Conservation (phyloP, 2,888 invertebrate species). For the Tipula helvola region DNA sequence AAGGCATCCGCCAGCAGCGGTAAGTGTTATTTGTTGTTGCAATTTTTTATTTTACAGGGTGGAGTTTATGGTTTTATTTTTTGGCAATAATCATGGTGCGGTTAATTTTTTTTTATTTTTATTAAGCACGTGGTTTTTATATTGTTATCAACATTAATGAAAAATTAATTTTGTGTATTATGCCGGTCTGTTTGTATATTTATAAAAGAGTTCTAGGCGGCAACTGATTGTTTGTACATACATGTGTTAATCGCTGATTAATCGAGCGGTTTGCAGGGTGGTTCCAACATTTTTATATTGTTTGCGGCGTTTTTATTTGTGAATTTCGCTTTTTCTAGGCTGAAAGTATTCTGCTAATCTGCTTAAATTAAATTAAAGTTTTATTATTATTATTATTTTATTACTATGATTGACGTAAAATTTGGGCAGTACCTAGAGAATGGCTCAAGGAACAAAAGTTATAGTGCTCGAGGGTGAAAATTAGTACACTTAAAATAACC, state of each 20-base stretch:
- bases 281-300: background rate
- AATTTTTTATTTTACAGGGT: background rate
- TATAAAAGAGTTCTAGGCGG: background rate
- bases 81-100: background rate
- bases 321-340: no score
- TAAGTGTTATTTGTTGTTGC: background rate
- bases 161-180: background rate
- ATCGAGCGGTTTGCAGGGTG: background rate
- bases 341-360: no score
- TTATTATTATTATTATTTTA: no score
- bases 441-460: no score
- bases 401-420: no score
- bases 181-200: background rate
- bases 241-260: background rate
- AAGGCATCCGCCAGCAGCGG: conserved; percentile 11
- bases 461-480: no score
- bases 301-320: background rate
- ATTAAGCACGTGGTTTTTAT: background rate
- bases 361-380: no score
- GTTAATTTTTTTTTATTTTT: background rate
- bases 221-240: background rate
- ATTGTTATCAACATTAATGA: background rate
- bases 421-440: no score
- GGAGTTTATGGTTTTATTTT: background rate
- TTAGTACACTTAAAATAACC: no score